These are phyloP conservation scores for Drosophila melanica DNA, from an alignment of 1,140 invertebrate species.

Conservation along the genomic window DNA sequence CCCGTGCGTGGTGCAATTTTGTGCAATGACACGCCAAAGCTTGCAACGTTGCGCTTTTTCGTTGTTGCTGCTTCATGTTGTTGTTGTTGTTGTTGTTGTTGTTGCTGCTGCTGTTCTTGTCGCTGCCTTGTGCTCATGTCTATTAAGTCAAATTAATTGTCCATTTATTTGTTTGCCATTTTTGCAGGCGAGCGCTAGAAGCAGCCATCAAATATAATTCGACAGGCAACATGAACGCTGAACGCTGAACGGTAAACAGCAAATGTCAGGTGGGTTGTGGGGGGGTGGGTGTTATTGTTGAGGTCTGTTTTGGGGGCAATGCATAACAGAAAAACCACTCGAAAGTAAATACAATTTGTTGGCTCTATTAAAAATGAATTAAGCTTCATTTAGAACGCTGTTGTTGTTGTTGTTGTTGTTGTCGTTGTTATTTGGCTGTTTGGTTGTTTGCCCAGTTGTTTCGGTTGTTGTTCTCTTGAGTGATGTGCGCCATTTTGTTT, in stretches of 20 bases:
- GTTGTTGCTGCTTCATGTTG: not conserved
- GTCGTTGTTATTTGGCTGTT: not conserved
- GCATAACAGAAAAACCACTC: slow-evolving; percentile 54
- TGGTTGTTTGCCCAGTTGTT: slow-evolving; percentile 6
- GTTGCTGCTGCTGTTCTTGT: slow-evolving; percentile 11
- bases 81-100: not conserved
- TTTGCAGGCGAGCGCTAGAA: slow-evolving; percentile 22
- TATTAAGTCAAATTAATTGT: slow-evolving; percentile 80
- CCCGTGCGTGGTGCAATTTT: slow-evolving; percentile 43
- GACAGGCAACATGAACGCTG: slow-evolving; percentile 65
- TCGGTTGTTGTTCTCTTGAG: slow-evolving; percentile 30
- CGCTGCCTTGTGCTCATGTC: slow-evolving; percentile 49
- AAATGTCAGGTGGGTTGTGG: not conserved
- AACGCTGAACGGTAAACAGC: slow-evolving; percentile 19
- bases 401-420: not conserved
- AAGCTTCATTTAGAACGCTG: slow-evolving; percentile 42
- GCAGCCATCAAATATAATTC: slow-evolving; percentile 77
- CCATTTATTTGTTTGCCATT: slow-evolving; percentile 74
- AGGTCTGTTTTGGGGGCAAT: too few species aligned
- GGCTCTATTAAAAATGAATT: slow-evolving; percentile 77
- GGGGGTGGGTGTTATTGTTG: not conserved
- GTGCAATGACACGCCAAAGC: slow-evolving; percentile 42
- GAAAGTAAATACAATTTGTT: slow-evolving; percentile 74
- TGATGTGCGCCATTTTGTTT: slow-evolving; percentile 72
- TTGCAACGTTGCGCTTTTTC: slow-evolving; percentile 29